These are phyloP conservation scores for Nylanderia fulva DNA, from an alignment of 1,140 invertebrate species.

Conservation along the genomic window DNA sequence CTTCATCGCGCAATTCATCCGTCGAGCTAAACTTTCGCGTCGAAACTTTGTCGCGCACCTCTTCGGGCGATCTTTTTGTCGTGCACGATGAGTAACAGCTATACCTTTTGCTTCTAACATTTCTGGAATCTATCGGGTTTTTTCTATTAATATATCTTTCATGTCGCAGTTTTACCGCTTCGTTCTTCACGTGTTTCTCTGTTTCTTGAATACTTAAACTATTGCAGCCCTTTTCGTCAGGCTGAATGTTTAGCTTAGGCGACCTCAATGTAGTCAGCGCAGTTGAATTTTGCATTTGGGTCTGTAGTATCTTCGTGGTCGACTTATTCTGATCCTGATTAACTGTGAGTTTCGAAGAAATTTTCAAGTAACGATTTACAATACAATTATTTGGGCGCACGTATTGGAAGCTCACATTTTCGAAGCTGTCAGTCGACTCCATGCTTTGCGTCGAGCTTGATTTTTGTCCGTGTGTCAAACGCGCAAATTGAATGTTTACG, in stretches of 20 bases:
- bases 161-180: slow-evolving; percentile 72
- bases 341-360: slow-evolving; percentile 11
- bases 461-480: slow-evolving; percentile 66
- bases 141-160: slow-evolving; percentile 64
- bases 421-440: slow-evolving; percentile 78
- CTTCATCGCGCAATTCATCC: slow-evolving; percentile 78
- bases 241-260: slow-evolving; percentile 27
- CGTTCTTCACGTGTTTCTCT: slow-evolving; percentile 67
- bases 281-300: neutral
- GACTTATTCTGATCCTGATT: slow-evolving; percentile 42
- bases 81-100: slow-evolving; percentile 73
- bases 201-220: slow-evolving; percentile 35
- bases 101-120: slow-evolving; percentile 70
- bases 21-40: slow-evolving; percentile 78
- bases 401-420: slow-evolving; percentile 73
- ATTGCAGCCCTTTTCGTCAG: slow-evolving; percentile 16
- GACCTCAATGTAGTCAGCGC: neutral
- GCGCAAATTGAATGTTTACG: slow-evolving; percentile 80
- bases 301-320: slow-evolving; percentile 16
- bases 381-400: slow-evolving; percentile 28
- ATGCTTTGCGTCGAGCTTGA: slow-evolving; percentile 77
- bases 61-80: slow-evolving; percentile 62
- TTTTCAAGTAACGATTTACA: neutral
- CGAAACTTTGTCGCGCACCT: slow-evolving; percentile 16
- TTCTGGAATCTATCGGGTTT: slow-evolving; percentile 30